These are phyloP conservation scores for Rhynchotus rufescens DNA, from an alignment of 2,797 vertebrate genomes.

Conservation along the genomic window DNA sequence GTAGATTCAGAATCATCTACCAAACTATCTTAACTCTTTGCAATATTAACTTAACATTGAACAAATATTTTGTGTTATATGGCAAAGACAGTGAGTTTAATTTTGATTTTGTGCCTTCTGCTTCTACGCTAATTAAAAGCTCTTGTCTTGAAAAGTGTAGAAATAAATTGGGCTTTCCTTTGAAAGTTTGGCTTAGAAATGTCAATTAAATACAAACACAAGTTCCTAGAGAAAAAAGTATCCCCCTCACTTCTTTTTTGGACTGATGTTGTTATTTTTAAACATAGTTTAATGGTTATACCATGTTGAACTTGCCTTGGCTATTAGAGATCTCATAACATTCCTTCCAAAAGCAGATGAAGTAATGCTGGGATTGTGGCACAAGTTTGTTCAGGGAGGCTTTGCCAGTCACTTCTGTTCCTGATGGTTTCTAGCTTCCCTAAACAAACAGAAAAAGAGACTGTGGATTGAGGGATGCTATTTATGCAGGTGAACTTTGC, in stretches of 20 bases:
- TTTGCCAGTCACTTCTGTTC: neutral
- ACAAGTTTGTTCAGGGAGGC: neutral
- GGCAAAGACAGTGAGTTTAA: neutral
- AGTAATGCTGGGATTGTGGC: neutral
- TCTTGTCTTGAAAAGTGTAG: neutral
- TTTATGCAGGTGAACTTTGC: neutral
- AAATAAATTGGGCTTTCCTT: neutral
- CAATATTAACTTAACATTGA: neutral
- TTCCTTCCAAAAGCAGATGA: neutral
- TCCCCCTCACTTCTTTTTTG: neutral
- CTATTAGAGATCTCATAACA: neutral
- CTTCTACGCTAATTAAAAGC: neutral
- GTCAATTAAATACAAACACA: neutral
- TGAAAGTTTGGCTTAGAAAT: neutral
- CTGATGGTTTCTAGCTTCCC: neutral
- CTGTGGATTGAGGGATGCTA: neutral
- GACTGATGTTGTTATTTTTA: neutral
- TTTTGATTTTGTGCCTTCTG: neutral
- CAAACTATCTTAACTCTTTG: neutral
- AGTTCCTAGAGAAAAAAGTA: neutral
- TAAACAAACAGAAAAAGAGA: neutral
- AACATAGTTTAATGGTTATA: neutral
- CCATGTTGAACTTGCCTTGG: neutral
- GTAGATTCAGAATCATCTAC: neutral
- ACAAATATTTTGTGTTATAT: neutral